Evolutionary conservation across 2,888 invertebrate genomes (phyloP), one percentile per base, ranked within the genome.

Genomic region (Euphydryas editha): DNA sequence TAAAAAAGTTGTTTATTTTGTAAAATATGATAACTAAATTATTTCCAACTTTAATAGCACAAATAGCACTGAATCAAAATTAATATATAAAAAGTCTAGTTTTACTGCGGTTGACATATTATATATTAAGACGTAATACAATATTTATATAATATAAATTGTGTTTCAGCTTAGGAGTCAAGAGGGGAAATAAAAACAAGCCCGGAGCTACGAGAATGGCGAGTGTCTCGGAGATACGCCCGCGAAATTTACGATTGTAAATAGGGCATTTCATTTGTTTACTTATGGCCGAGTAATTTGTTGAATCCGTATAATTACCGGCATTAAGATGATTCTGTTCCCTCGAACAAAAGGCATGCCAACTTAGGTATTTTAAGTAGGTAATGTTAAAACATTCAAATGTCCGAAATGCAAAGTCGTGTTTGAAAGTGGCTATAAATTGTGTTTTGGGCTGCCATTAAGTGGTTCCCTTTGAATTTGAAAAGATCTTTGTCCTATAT

Each of bases 231-330:
- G 62, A 46, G 62, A 55, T 51, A 42, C 59, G 46, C 57, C 59
- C 62, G 70, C 74, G 73, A 86, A 90, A 91, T 91, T 90, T 88
- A 91, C 91, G 91, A 89, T 90, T 88, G 88, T 89, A 89, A 91
- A 90, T 90, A 90, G 87, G 85, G 80, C 85, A 85, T 89, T 86
- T 82, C 83, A 85, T 87, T 86, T 90, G 90, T 90, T 92, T 90
- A 91, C 90, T 91, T 90, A 91, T 90, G 90, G 88, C 84, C 88
- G 87, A 92, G 90, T 91, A 92, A 92, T 92, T 92, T 92, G 82
- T 72, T 75, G 86, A 92, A 92, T 92, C 92, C 87, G 89, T 92
- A 92, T 93, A 93, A 93, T 93, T 93, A 92, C 92, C 76, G 82
- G 92, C 84, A 93, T 93, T 92, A 92, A 90, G 92, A 93, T 92